Conservation (phyloP, 2,797 vertebrate species). For the Mastacembelus armatus region DNA sequence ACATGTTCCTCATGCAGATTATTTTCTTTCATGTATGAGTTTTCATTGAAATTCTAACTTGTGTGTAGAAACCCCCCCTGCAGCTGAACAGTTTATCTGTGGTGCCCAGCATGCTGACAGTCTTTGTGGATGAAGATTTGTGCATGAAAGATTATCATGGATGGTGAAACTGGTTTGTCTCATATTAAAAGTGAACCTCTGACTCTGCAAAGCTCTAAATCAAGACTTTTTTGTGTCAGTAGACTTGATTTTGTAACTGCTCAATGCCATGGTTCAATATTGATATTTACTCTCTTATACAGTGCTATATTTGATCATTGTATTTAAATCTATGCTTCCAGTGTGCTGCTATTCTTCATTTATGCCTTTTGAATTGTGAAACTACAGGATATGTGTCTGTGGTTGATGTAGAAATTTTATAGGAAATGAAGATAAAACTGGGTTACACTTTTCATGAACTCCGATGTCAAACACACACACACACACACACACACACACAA, state of each 20-base stretch:
- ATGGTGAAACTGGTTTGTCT: slow-evolving; percentile 8
- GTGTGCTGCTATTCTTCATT: not conserved
- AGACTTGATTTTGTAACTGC: slow-evolving; percentile 10
- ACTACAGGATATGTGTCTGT: slow-evolving; percentile 9
- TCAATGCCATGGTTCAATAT: slow-evolving; percentile 11
- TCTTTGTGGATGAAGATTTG: not conserved
- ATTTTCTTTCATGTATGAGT: not conserved
- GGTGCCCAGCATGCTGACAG: not conserved
- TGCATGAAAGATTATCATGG: not conserved
- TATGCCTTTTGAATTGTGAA: slow-evolving; percentile 31
- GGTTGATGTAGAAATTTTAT: not conserved
- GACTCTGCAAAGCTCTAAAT: not conserved
- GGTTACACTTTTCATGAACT: slow-evolving; percentile 45
- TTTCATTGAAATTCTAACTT: not conserved
- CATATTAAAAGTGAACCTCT: not conserved
- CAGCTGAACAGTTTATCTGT: slow-evolving; percentile 1
- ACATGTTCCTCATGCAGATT: not conserved
- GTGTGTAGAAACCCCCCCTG: not conserved
- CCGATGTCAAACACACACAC: not conserved
- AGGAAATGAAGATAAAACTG: slow-evolving; percentile 36
- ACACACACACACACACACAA: no score
- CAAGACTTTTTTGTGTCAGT: not conserved
- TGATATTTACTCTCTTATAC: slow-evolving; percentile 6
- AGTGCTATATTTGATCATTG: slow-evolving; percentile 1
- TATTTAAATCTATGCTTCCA: not conserved